A percentile compares a stretch with the other conserved stretches of the same genome.
phyloP scores from a whole-genome alignment of 2,888 invertebrate species.

The Thymelicus sylvestris region DNA sequence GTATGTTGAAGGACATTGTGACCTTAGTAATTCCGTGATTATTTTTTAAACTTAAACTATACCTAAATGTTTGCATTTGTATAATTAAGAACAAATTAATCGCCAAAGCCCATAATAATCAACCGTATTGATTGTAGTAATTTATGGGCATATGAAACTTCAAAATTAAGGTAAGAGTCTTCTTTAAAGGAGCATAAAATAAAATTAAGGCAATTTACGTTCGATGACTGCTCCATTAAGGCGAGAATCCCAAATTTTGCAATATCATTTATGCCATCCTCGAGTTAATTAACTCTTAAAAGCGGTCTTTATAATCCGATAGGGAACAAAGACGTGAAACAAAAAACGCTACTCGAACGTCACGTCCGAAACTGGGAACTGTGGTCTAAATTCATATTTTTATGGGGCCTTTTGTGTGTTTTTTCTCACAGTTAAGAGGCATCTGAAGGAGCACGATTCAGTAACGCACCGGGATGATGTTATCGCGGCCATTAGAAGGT shows the following conservation, averaged over 20 bases:
- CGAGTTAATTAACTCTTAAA: conserved; percentile 80
- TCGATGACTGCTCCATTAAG: conserved; percentile 53
- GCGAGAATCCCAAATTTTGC: conserved; percentile 60
- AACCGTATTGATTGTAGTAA: conserved; percentile 18
- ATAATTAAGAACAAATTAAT: conserved; percentile 4
- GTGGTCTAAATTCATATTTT: conserved; percentile 77
- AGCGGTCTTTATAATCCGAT: conserved; percentile 68
- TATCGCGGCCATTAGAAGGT: conserved; percentile 78
- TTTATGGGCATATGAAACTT: conserved; percentile 20
- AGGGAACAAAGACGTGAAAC: conserved; percentile 67
- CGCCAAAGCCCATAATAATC: conserved; percentile 5
- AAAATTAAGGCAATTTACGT: conserved; percentile 46
- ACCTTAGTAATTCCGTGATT: neutral
- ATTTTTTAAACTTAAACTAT: neutral
- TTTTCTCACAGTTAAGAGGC: conserved; percentile 80
- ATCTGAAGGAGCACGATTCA: conserved; percentile 79
- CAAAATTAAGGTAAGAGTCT: conserved; percentile 21
- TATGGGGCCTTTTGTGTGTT: conserved; percentile 77
- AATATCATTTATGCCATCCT: conserved; percentile 69
- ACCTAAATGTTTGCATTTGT: conserved; percentile 1
- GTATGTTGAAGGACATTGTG: neutral
- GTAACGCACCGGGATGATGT: conserved; percentile 79
- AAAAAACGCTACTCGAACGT: conserved; percentile 74
- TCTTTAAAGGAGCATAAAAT: conserved; percentile 24
- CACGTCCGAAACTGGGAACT: conserved; percentile 75